These are phyloP conservation scores for Hypomecis atomaria DNA, from an alignment of 2,888 invertebrate genomes.

Conservation along the genomic window DNA sequence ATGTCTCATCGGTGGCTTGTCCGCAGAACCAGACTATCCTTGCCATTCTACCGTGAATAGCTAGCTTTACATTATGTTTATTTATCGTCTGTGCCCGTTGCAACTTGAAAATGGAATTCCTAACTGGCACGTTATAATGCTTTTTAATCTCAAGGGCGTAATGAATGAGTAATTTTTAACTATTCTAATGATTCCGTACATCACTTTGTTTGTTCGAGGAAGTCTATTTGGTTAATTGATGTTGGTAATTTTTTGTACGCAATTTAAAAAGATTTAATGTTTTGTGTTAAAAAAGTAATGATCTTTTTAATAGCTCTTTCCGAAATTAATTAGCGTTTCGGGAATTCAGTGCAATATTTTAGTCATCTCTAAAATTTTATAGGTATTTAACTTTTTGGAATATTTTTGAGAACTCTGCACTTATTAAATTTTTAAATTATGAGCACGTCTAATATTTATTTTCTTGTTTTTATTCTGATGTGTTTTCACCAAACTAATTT, in stretches of 20 bases:
- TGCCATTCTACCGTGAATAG: slow-evolving; percentile 55
- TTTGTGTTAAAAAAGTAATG: slow-evolving; percentile 7
- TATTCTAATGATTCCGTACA: slow-evolving; percentile 31
- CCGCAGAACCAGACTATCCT: slow-evolving; percentile 45
- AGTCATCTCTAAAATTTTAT: background rate
- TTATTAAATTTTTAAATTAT: background rate
- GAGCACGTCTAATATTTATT: background rate
- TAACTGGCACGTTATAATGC: slow-evolving; percentile 29
- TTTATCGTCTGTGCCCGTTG: slow-evolving; percentile 47
- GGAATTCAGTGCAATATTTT: background rate
- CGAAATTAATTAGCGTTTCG: slow-evolving; percentile 1
- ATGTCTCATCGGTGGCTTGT: slow-evolving; percentile 44
- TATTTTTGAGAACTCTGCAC: slow-evolving; percentile 2
- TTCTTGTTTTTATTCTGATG: slow-evolving; percentile 8
- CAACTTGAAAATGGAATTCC: slow-evolving; percentile 30
- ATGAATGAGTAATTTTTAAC: slow-evolving; percentile 21
- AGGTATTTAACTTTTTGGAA: background rate
- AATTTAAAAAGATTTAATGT: slow-evolving; percentile 11
- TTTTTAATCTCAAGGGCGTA: slow-evolving; percentile 34
- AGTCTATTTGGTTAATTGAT: slow-evolving; percentile 25
- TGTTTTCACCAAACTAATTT: slow-evolving; percentile 29
- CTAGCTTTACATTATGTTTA: slow-evolving; percentile 24
- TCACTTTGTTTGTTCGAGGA: slow-evolving; percentile 33
- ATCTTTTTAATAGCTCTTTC: background rate
- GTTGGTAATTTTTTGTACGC: slow-evolving; percentile 5